These are phyloP conservation scores for Hippocampus guttulatus DNA, from an alignment of 2,113 vertebrate species.

Conservation along the genomic window DNA sequence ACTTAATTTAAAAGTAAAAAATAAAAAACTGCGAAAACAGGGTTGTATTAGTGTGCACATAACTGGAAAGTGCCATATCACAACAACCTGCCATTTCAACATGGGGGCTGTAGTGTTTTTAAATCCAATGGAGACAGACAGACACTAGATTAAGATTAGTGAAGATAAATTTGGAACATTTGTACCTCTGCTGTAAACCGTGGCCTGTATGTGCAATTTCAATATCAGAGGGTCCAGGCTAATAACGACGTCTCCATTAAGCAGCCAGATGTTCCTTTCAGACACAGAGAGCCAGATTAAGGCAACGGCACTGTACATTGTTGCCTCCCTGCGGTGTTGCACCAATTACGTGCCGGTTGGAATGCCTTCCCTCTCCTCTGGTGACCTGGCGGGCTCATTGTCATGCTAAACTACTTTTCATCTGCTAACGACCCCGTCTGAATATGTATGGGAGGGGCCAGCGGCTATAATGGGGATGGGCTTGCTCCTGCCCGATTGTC, in stretches of 20 bases:
- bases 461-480: constrained; percentile 51
- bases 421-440: constrained; percentile 64
- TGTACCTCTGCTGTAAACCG: constrained; percentile 9
- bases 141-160: too few species aligned
- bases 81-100: neutral
- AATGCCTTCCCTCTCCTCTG: constrained; percentile 45
- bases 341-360: constrained; percentile 39
- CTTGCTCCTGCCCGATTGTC: constrained; percentile 31
- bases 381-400: constrained; percentile 60
- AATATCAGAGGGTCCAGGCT: constrained; percentile 53
- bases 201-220: constrained; percentile 39
- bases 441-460: constrained; percentile 53
- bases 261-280: constrained; percentile 57
- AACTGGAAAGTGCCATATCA: neutral
- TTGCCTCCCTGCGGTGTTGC: constrained; percentile 27
- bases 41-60: neutral
- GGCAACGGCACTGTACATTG: constrained; percentile 18
- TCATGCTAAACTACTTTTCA: constrained; percentile 71
- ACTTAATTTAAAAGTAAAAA: neutral
- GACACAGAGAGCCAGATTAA: constrained; percentile 19
- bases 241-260: constrained; percentile 54
- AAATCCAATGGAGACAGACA: neutral
- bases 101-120: neutral
- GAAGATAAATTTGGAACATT: too few species aligned
- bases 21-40: neutral